These are phyloP conservation scores for Drosophila infuscata DNA, from an alignment of 2,888 invertebrate genomes.

Conservation along the genomic window DNA sequence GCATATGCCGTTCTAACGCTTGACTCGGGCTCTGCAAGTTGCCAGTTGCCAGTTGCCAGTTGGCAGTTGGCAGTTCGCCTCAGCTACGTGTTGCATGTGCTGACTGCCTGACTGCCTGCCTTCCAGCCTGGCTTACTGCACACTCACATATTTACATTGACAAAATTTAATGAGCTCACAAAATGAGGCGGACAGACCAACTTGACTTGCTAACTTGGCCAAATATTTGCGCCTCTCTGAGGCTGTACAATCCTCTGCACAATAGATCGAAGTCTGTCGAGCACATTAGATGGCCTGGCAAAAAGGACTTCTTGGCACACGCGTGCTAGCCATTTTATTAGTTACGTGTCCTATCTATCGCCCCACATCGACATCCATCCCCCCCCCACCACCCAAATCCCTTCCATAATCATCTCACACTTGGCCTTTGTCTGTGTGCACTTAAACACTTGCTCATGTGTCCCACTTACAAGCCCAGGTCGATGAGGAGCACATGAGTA, in stretches of 20 bases:
- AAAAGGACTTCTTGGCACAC: constrained; percentile 28
- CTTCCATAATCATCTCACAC: constrained; percentile 27
- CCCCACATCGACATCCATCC: constrained; percentile 23
- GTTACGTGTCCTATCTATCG: constrained; percentile 78
- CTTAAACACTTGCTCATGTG: constrained; percentile 41
- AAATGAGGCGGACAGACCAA: constrained; percentile 23
- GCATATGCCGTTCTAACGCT: constrained; percentile 65
- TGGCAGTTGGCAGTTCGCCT: constrained; percentile 18
- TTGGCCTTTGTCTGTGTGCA: constrained; percentile 41
- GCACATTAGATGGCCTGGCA: constrained; percentile 30
- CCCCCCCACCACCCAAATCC: neutral
- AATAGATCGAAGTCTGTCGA: constrained; percentile 59
- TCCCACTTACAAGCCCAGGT: constrained; percentile 2
- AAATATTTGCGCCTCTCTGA: constrained; percentile 60
- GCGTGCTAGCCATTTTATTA: constrained; percentile 75
- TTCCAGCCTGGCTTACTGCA: constrained; percentile 25
- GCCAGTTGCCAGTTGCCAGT: neutral
- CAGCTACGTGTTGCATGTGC: constrained; percentile 79
- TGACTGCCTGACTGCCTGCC: constrained; percentile 48
- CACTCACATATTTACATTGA: constrained; percentile 69
- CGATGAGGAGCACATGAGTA: neutral
- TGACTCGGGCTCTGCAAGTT: constrained; percentile 3
- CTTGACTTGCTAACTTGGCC: constrained; percentile 35
- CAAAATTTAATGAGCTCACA: constrained; percentile 79
- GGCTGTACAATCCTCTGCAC: constrained; percentile 6